Evolutionary conservation across 2,113 vertebrate species (phyloP).

Genomic region (Pao palembangensis): DNA sequence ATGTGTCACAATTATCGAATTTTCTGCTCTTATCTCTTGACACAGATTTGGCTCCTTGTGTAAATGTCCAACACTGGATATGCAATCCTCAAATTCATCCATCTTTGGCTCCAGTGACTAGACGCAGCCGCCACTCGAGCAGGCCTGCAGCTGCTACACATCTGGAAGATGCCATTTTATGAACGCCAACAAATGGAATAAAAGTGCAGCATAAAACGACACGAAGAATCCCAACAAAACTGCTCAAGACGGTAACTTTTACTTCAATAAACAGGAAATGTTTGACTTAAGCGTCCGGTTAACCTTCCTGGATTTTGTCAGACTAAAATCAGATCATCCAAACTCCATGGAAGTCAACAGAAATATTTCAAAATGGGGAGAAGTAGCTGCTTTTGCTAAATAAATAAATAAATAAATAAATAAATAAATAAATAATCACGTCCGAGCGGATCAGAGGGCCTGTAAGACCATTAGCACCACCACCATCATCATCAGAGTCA

Average conservation of each 20-base stretch:
- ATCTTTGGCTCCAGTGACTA: neutral
- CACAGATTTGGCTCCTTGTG: too few species aligned
- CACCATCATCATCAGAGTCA: slow-evolving; percentile 40
- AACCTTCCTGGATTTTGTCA: neutral
- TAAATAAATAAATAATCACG: neutral
- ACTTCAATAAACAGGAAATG: too few species aligned
- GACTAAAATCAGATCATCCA: neutral
- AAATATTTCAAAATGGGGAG: too few species aligned
- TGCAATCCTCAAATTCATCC: neutral
- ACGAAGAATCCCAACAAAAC: neutral
- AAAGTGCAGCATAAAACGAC: slow-evolving; percentile 4
- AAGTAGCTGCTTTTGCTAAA: too few species aligned
- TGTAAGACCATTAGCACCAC: slow-evolving; percentile 1
- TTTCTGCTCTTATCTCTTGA: too few species aligned
- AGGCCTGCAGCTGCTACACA: slow-evolving; percentile 27
- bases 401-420: neutral
- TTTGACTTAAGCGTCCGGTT: too few species aligned
- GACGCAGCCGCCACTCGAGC: neutral
- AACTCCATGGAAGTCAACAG: too few species aligned
- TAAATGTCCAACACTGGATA: too few species aligned
- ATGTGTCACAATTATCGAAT: too few species aligned
- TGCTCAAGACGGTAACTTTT: neutral
- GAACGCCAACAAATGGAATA: neutral
- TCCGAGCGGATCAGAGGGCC: slow-evolving; percentile 16
- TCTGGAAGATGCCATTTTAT: neutral